A percentile compares a stretch with the other conserved stretches of the same genome.
phyloP scores from a whole-genome alignment of 2,113 vertebrate species.

The Anser brachyrhynchus region DNA sequence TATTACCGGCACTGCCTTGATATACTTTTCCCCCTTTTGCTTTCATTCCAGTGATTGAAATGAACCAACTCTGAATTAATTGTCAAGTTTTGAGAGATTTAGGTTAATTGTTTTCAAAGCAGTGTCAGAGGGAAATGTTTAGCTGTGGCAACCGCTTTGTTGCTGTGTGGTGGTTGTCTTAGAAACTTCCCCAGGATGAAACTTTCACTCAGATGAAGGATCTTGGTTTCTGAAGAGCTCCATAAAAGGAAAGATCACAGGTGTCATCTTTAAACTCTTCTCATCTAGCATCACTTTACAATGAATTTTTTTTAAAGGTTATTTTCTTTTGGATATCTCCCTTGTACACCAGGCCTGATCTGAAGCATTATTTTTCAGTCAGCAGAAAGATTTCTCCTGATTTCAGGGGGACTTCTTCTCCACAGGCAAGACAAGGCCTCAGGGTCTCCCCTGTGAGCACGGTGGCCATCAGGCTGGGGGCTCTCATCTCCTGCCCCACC shows the following conservation, averaged over 20 bases:
- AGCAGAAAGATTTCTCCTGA: neutral
- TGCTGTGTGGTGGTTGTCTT: neutral
- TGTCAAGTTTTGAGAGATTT: constrained; percentile 42
- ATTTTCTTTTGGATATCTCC: neutral
- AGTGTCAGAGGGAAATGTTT: neutral
- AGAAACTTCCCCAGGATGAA: neutral
- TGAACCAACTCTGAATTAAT: constrained; percentile 30
- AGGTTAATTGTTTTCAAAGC: constrained; percentile 39
- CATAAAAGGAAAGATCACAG: constrained; percentile 28
- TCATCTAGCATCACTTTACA: neutral
- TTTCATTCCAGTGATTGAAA: neutral
- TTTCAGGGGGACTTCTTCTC: neutral
- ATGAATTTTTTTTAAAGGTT: neutral
- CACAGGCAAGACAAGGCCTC: neutral
- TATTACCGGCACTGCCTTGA: neutral
- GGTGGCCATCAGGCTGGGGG: neutral
- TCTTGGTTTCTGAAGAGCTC: neutral
- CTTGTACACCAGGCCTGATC: neutral
- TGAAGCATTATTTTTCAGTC: neutral
- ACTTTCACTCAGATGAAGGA: neutral
- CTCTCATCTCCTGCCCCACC: neutral
- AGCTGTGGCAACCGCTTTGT: constrained; percentile 15
- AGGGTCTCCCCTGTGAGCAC: neutral
- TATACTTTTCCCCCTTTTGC: neutral
- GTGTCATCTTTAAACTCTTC: neutral